A percentile compares a stretch with the other conserved stretches of the same genome.
Evolutionary conservation across 2,888 invertebrate species (phyloP).

Genomic region (Labia minor): DNA sequence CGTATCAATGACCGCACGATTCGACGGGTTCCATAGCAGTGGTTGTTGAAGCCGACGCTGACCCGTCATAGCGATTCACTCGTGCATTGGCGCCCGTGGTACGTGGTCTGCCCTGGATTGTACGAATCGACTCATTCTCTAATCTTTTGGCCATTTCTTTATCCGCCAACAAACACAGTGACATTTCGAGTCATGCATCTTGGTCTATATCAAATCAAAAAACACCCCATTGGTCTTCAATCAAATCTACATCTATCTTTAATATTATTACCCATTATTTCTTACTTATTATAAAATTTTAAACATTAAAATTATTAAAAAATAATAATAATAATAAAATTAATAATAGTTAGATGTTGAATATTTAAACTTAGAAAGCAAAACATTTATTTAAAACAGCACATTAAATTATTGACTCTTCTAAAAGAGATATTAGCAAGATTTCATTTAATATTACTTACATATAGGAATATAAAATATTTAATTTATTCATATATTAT

Average conservation of each 20-base stretch:
- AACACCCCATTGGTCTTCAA: not conserved
- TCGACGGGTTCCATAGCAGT: constrained; percentile 1
- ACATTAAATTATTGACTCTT: no score
- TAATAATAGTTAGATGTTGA: no score
- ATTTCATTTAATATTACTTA: no score
- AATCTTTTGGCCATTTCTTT: not conserved
- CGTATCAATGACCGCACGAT: constrained; percentile 55
- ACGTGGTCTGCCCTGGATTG: not conserved
- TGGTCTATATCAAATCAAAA: not conserved
- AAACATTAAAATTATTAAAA: no score
- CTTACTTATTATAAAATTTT: no score
- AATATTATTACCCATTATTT: no score
- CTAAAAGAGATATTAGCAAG: no score
- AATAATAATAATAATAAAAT: no score
- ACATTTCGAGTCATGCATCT: not conserved
- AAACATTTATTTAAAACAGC: no score
- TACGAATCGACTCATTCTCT: not conserved
- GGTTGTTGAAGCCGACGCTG: not conserved
- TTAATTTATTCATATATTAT: no score
- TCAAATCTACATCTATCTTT: not conserved
- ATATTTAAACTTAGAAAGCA: no score
- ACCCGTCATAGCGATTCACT: constrained; percentile 5
- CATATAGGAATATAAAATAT: no score
- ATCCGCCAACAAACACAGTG: not conserved
- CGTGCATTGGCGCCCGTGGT: constrained; percentile 8